Conservation (phyloP, 30 jellyfish, hydroid and myxozoan genomes). For the Chironex yamaguchii region DNA sequence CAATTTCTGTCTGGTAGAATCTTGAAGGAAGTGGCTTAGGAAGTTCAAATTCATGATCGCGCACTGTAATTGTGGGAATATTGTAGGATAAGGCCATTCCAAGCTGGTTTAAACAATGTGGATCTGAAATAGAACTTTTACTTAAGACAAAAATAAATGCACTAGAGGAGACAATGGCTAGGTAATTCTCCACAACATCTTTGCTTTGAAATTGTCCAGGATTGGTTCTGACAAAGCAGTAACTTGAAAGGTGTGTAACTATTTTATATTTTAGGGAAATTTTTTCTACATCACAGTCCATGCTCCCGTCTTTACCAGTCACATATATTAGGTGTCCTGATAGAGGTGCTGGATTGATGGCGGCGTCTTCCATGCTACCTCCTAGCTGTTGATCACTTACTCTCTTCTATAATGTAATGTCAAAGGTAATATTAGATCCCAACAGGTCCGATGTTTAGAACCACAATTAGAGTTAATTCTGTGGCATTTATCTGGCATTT, state of each 20-base stretch:
- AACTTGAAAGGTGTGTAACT: conserved; percentile 52
- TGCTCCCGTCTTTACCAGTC: not conserved
- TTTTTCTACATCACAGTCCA: not conserved
- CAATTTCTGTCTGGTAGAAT: conserved; percentile 74
- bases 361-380: not conserved
- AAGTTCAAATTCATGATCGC: conserved; percentile 60
- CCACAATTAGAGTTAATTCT: too few relatives aligned
- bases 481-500: too few relatives aligned
- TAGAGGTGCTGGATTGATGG: not conserved
- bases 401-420: too few relatives aligned
- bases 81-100: conserved; percentile 91
- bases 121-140: conserved; percentile 36
- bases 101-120: conserved; percentile 77
- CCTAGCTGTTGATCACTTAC: too few relatives aligned
- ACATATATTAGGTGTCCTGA: not conserved
- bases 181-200: conserved; percentile 72
- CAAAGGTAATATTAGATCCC: too few relatives aligned
- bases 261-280: conserved; percentile 59
- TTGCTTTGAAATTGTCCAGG: conserved; percentile 18
- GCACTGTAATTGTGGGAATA: conserved; percentile 81
- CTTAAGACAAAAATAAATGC: conserved; percentile 81
- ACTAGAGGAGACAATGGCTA: conserved; percentile 71
- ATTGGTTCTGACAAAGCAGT: conserved; percentile 74
- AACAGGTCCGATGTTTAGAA: too few relatives aligned
- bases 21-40: conserved; percentile 74